Evolutionary conservation across 2,113 vertebrate species (phyloP).

Genomic region (Stigmatopora argus): DNA sequence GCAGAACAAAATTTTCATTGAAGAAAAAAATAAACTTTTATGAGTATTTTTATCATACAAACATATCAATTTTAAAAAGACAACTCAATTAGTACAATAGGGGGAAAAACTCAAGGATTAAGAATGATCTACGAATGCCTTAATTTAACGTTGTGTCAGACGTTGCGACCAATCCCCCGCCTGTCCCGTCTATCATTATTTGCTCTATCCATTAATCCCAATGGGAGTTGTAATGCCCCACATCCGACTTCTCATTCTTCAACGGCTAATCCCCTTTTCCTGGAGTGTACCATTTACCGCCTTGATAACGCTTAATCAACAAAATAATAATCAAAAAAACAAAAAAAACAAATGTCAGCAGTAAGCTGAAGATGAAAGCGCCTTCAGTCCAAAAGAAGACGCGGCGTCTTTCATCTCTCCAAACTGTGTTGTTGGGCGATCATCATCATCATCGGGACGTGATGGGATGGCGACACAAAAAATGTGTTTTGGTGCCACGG

Average conservation of each 20-base stretch:
- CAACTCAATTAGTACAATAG: no score
- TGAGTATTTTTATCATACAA: no score
- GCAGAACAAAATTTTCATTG: no score
- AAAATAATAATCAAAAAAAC: conserved; percentile 52
- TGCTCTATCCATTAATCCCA: conserved; percentile 26
- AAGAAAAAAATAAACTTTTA: no score
- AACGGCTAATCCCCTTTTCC: conserved; percentile 40
- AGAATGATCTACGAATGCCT: no score
- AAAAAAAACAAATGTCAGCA: conserved; percentile 46
- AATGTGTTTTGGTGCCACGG: conserved; percentile 10
- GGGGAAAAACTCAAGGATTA: no score
- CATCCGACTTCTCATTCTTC: conserved; percentile 41
- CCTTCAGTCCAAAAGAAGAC: conserved; percentile 23
- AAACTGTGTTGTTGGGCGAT: not conserved
- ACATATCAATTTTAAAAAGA: no score
- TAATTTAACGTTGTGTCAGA: no score
- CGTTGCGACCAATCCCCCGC: not conserved
- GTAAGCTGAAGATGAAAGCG: conserved; percentile 54
- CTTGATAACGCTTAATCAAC: conserved; percentile 62
- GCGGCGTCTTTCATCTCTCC: conserved; percentile 47
- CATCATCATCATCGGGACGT: conserved; percentile 18
- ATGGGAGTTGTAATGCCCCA: conserved; percentile 39
- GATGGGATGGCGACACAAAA: not conserved
- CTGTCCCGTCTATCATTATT: conserved; percentile 34
- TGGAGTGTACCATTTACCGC: conserved; percentile 36